These are phyloP conservation scores for Peromyscus californicus DNA, from an alignment of 2,113 vertebrate genomes.

Conservation along the genomic window DNA sequence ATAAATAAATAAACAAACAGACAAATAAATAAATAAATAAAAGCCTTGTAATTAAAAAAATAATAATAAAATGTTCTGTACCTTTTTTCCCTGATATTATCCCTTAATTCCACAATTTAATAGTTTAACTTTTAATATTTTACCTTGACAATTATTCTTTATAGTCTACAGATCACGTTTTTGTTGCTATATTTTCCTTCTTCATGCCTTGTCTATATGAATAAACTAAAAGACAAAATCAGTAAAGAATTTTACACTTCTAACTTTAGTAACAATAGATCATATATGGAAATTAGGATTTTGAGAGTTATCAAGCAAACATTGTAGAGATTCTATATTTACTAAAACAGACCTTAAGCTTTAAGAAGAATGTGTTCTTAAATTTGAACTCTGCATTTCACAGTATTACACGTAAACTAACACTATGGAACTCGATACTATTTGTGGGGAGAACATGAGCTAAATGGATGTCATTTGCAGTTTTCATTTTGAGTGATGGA, in stretches of 20 bases:
- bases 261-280: not conserved
- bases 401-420: not conserved
- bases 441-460: not conserved
- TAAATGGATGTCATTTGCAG: not conserved
- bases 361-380: slow-evolving; percentile 38
- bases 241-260: not conserved
- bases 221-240: slow-evolving; percentile 23
- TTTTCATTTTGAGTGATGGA: slow-evolving; percentile 7
- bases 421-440: not conserved
- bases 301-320: not conserved
- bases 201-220: slow-evolving; percentile 5
- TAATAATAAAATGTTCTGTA: not conserved
- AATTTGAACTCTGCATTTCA: slow-evolving; percentile 2
- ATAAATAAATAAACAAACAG: too few species aligned
- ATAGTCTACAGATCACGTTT: not conserved
- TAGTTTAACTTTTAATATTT: not conserved
- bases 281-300: not conserved
- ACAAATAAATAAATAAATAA: too few species aligned
- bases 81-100: not conserved
- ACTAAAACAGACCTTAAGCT: not conserved
- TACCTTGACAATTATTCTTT: not conserved
- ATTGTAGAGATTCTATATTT: not conserved
- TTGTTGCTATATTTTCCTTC: slow-evolving; percentile 11
- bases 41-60: too few species aligned
- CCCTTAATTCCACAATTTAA: not conserved